A percentile compares a stretch with the other conserved stretches of the same genome.
phyloP scores from a whole-genome alignment of 2,797 vertebrate genomes.

The Xiphophorus birchmanni region DNA sequence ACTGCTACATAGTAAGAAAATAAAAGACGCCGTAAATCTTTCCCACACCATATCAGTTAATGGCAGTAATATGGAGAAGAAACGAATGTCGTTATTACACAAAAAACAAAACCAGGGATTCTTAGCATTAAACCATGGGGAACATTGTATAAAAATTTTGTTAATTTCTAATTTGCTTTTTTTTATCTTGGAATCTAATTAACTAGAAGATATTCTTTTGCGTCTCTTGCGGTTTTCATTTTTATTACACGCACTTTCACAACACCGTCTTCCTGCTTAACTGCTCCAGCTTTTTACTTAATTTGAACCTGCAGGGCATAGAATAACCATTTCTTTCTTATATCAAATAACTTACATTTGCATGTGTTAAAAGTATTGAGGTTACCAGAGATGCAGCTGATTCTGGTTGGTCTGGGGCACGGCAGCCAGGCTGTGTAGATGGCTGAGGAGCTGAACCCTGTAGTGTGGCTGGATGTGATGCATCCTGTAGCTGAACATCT shows the following conservation, averaged over 20 bases:
- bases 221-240: background rate
- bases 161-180: background rate
- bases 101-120: background rate
- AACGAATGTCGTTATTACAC: background rate
- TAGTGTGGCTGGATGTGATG: constrained; percentile 99
- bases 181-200: background rate
- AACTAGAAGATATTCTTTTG: background rate
- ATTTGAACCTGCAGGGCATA: background rate
- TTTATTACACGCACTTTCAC: background rate
- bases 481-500: constrained; percentile 99
- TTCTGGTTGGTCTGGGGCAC: constrained; percentile 98
- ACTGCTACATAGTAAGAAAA: background rate
- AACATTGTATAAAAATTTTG: background rate
- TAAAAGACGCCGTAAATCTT: background rate
- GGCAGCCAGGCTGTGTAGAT: constrained; percentile 95
- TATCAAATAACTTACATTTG: background rate
- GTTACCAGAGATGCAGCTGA: constrained; percentile 97
- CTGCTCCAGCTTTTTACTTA: background rate
- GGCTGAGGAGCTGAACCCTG: constrained; percentile 94
- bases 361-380: background rate
- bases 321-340: background rate
- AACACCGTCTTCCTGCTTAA: background rate
- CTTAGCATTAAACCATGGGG: background rate
- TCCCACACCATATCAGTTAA: background rate
- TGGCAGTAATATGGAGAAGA: background rate